Evolutionary conservation across 2,888 invertebrate genomes (phyloP).

Genomic region (Diaprepes abbreviatus): DNA sequence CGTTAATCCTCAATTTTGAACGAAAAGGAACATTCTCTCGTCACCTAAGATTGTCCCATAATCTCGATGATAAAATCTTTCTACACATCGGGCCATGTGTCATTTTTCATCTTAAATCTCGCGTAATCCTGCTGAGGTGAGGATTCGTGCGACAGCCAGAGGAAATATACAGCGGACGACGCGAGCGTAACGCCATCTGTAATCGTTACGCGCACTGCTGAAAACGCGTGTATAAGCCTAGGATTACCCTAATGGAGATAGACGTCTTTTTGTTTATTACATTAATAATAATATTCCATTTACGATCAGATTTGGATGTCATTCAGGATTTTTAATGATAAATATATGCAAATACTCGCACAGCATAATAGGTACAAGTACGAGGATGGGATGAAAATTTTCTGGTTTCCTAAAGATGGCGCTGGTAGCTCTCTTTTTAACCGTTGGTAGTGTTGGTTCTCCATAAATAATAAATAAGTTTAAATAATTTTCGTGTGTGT

Average conservation of each 20-base stretch:
- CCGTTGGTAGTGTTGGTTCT: slow-evolving; percentile 19
- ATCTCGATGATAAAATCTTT: slow-evolving; percentile 34
- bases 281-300: slow-evolving; percentile 13
- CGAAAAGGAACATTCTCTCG: background rate
- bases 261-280: slow-evolving; percentile 32
- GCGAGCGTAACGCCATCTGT: slow-evolving; percentile 39
- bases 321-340: too few species aligned
- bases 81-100: slow-evolving; percentile 26
- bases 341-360: too few species aligned
- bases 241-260: slow-evolving; percentile 37
- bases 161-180: slow-evolving; percentile 43
- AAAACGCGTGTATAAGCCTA: slow-evolving; percentile 30
- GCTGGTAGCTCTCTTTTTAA: too few species aligned
- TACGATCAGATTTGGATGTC: too few species aligned
- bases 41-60: slow-evolving; percentile 11
- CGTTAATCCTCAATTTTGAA: too few species aligned
- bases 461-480: too few species aligned
- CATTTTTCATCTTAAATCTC: slow-evolving; percentile 46
- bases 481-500: too few species aligned
- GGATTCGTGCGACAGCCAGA: slow-evolving; percentile 40
- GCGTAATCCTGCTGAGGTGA: slow-evolving; percentile 41
- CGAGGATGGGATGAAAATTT: too few species aligned
- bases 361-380: too few species aligned
- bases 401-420: too few species aligned
- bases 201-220: slow-evolving; percentile 39